Conservation (phyloP, 2,797 vertebrate genomes). For the Oryzias dopingdopingensis region DNA sequence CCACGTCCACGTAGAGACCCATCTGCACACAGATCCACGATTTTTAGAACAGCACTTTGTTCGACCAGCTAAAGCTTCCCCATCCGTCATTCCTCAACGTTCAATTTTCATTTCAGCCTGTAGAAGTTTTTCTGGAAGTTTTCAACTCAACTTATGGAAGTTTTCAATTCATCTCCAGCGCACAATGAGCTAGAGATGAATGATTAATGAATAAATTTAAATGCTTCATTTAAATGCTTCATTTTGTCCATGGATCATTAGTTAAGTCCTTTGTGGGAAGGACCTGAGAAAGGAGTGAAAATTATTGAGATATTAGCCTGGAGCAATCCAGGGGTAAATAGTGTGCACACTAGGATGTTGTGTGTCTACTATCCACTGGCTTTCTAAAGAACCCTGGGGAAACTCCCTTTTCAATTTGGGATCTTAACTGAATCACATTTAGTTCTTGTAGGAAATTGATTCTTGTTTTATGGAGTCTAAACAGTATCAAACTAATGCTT, state of each 20-base stretch:
- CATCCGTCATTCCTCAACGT: constrained; percentile 99
- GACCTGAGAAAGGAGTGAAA: constrained; percentile 99
- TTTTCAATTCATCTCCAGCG: constrained; percentile 82
- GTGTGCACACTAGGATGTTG: constrained; percentile 90
- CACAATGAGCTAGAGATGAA: constrained; percentile 99
- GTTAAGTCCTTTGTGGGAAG: constrained; percentile 99
- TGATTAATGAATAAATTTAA: constrained; percentile 99
- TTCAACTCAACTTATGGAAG: constrained; percentile 1
- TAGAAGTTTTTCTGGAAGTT: background rate
- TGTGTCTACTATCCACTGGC: constrained; percentile 80
- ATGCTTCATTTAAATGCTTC: constrained; percentile 90
- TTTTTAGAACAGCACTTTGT: background rate
- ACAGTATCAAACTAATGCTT: constrained; percentile 48
- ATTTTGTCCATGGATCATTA: constrained; percentile 99
- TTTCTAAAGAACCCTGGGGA: constrained; percentile 81
- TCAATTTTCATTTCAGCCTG: constrained; percentile 95
- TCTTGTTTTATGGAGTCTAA: constrained; percentile 67
- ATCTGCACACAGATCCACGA: constrained; percentile 32
- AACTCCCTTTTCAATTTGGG: constrained; percentile 78
- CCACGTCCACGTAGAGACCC: constrained; percentile 80
- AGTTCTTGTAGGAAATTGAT: constrained; percentile 70
- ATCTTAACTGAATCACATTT: constrained; percentile 77
- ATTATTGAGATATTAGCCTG: constrained; percentile 99
- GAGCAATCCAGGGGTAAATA: constrained; percentile 99
- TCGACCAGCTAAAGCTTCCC: constrained; percentile 70